Conservation (phyloP, 2,113 vertebrate species). For the Myxocyprinus asiaticus region DNA sequence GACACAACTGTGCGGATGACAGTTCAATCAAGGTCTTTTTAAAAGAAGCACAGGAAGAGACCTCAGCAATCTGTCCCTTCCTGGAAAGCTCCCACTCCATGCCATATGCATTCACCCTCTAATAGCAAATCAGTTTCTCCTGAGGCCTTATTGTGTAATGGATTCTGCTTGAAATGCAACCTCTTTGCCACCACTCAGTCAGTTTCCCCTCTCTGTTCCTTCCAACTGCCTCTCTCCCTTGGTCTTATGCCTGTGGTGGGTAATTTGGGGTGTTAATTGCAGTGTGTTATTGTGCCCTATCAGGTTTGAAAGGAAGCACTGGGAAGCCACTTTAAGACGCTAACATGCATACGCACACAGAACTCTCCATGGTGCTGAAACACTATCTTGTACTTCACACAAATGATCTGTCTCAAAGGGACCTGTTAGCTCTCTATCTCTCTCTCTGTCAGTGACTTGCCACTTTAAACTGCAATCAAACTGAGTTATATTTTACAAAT, state of each 20-base stretch:
- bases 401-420: constrained; percentile 14
- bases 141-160: constrained; percentile 49
- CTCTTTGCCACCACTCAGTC: background rate
- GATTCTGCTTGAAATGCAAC: constrained; percentile 34
- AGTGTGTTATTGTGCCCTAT: constrained; percentile 51
- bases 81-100: constrained; percentile 44
- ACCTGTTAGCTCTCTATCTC: too few species aligned
- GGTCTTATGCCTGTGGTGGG: constrained; percentile 20
- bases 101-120: constrained; percentile 47
- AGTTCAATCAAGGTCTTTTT: constrained; percentile 50
- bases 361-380: constrained; percentile 51
- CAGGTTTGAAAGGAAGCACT: constrained; percentile 51
- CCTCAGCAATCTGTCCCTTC: constrained; percentile 51
- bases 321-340: constrained; percentile 13
- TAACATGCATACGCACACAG: background rate
- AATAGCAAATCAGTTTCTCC: constrained; percentile 57
- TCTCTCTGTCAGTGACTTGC: background rate
- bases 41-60: constrained; percentile 8
- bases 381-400: constrained; percentile 1
- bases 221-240: constrained; percentile 2
- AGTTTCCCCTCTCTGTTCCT: constrained; percentile 2
- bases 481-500: constrained; percentile 24
- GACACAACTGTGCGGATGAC: constrained; percentile 35
- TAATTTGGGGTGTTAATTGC: constrained; percentile 50
- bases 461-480: constrained; percentile 34